Conservation (phyloP, 2,797 vertebrate species). For the Euthynnus affinis region DNA sequence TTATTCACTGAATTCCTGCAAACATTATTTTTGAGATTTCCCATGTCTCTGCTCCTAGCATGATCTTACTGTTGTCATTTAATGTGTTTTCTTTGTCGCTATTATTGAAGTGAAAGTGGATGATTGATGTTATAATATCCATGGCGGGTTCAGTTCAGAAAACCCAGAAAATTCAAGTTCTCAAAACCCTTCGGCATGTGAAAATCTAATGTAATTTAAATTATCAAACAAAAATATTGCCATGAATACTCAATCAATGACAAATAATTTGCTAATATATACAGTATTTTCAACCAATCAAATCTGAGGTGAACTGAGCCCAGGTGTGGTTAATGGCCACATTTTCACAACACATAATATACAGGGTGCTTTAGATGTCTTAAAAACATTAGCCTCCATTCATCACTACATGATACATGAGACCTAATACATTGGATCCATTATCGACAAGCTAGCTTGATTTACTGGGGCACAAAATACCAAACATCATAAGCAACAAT, state of each 20-base stretch:
- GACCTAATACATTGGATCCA: too few relatives aligned
- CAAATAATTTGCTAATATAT: background rate
- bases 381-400: constrained; percentile 3
- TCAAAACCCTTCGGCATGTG: constrained; percentile 1
- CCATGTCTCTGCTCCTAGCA: constrained; percentile 68
- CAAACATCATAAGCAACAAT: constrained; percentile 16
- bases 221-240: background rate
- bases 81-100: constrained; percentile 3
- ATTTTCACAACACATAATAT: constrained; percentile 13
- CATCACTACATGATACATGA: constrained; percentile 11
- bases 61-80: constrained; percentile 21
- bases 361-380: background rate
- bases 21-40: background rate
- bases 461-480: background rate
- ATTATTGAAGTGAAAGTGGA: constrained; percentile 3
- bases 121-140: constrained; percentile 6
- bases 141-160: constrained; percentile 48
- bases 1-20: background rate
- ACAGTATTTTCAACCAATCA: constrained; percentile 1
- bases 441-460: constrained; percentile 12
- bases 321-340: constrained; percentile 13
- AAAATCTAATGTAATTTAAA: constrained; percentile 22
- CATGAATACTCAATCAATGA: background rate
- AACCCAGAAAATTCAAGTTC: background rate
- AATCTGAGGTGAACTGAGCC: constrained; percentile 43